Base-by-base conservation (phyloP, 2,888 invertebrate species). In the Lysandra coridon region DNA sequence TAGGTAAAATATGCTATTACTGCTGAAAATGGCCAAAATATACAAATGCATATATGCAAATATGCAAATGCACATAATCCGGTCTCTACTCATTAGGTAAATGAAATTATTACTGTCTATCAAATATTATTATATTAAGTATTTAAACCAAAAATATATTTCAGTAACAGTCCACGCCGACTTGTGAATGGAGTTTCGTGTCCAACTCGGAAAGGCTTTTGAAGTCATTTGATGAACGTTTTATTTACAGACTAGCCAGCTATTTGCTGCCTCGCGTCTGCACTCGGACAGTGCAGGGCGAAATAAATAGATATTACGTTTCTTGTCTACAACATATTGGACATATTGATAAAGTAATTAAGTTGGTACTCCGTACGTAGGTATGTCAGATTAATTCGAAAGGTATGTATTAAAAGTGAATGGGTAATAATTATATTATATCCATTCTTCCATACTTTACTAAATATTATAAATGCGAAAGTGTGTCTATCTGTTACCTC, bases 221-320 rank as follows among this genome's bases (percentile, higher is more conserved):
- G 74, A 44, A 40, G 74, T 74, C 74, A 74, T 74, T 74, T 74
- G 74, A 74, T 40, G 23, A 40, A 44, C 44, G 40, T 40, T 74
- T 74, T 74, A 74, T 74, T 74, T 74, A 74, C 74, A 74, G 74
- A 74, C 74, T 44, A 44, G 44, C 74, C 40, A 74, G 74, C 74
- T 74, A 74, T 74, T 74, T 74, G 44, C 74, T 12, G 40, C 44
- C 40, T 44, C n/a, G 2, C 17, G n/a, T 74, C 74, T 40, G 17
- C 40, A 73, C 73, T 73, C 73, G 73, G 64, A 64, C 64, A 30
- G 10, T 64, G 30, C 30, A 4, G 64, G 1, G 10, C 30, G 12
- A 30, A 30, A 12, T 30, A 33, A 64, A 64, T 30, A 12, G 64
- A 64, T 30, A 64, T 64, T 64, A 30, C 64, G 10, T 64, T 64